A percentile compares a stretch with the other conserved stretches of the same genome.
Evolutionary conservation across 1,140 invertebrate species (phyloP).

Genomic region (Anadara kagoshimensis): DNA sequence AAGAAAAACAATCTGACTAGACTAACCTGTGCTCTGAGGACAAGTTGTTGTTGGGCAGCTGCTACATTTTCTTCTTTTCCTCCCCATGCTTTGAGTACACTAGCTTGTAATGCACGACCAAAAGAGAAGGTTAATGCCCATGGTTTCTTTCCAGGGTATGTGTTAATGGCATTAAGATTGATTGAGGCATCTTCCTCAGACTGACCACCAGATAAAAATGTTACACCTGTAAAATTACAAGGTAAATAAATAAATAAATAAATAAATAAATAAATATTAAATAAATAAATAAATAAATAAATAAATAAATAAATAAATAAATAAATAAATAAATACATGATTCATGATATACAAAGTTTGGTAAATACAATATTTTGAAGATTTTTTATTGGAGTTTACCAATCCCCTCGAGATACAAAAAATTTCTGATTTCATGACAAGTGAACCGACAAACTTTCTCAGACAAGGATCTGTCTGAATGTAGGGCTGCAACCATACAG

Average conservation of each 20-base stretch:
- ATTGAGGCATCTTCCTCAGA: slow-evolving; percentile 97
- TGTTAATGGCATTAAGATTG: slow-evolving; percentile 96
- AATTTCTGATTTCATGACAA: too few relatives aligned
- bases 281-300: too few relatives aligned
- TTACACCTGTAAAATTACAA: slow-evolving; percentile 85
- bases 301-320: too few relatives aligned
- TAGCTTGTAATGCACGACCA: slow-evolving; percentile 90
- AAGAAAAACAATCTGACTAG: not conserved
- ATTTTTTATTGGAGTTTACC: too few relatives aligned
- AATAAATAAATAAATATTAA: too few relatives aligned
- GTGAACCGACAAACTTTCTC: too few relatives aligned
- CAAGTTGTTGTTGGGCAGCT: slow-evolving; percentile 89
- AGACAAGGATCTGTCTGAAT: too few relatives aligned
- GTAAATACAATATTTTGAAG: too few relatives aligned
- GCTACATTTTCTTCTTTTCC: slow-evolving; percentile 90
- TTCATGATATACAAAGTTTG: too few relatives aligned
- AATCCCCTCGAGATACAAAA: too few relatives aligned
- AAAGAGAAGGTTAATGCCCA: slow-evolving; percentile 98
- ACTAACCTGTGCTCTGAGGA: slow-evolving; percentile 88
- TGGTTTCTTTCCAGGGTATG: slow-evolving; percentile 83
- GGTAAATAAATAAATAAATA: not conserved
- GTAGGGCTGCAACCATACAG: too few relatives aligned
- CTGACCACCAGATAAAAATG: slow-evolving; percentile 97
- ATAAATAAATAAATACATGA: too few relatives aligned
- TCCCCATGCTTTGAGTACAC: slow-evolving; percentile 92